Evolutionary conservation across 2,113 vertebrate genomes (phyloP), one percentile per base, ranked within the genome.

Genomic region (Cochlearius cochlearius): DNA sequence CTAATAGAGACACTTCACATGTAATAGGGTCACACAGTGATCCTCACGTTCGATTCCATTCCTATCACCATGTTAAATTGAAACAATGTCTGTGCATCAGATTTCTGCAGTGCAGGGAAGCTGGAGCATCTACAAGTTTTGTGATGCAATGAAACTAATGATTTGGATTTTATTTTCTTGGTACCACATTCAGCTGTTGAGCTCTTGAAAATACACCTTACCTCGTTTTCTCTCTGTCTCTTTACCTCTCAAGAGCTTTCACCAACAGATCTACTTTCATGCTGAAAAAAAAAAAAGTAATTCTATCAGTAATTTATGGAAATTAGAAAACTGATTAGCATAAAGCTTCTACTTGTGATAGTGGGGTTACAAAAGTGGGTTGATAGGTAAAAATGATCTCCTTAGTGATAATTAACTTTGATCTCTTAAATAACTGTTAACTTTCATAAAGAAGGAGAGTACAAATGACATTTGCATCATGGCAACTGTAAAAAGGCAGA

Each of bases 341-440:
- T 98, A 97, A 96, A 88, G 88, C 96, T 98, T 97, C 96, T 97
- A 96, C 96, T 94, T 95, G 96, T 94, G 96, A 96, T 97, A 98
- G 96, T 97, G 94, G 85, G 96, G 97, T 97, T 98, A 96, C 95
- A 96, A 96, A 97, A 97, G 96, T 96, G 95, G 94, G 97, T 96
- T 97, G 97, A 98, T 97, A 97, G 97, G 96, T 98, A 97, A 97
- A 96, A 98, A 94, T 85, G 96, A 97, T 97, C 97, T 98, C 89
- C 97, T 98, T 97, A 98, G 97, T 95, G 97, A 97, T 97, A 97
- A 98, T 98, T 98, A 98, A 96, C 96, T 98, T 97, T 98, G 96
- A 97, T 98, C 97, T 98, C 95, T 97, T 96, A 97, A 97, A 96
- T 97, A 97, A 97, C 96, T 96, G 96, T 95, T 97, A 97, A 97